Evolutionary conservation across 1,140 invertebrate genomes (phyloP).

Genomic region (Phortica variegata): DNA sequence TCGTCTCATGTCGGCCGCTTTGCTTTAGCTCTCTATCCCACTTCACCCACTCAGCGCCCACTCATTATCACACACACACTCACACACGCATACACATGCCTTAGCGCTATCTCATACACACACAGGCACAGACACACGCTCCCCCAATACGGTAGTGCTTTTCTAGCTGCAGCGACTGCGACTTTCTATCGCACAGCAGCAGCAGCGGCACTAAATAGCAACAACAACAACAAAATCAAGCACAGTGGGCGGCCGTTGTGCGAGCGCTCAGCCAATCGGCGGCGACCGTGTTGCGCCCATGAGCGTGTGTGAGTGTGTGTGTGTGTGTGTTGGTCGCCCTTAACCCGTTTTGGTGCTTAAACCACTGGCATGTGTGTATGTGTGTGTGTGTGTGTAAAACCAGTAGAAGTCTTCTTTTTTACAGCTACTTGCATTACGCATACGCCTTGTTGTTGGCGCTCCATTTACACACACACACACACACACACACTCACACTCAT

Average conservation of each 20-base stretch:
- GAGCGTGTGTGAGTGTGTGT: constrained; percentile 10
- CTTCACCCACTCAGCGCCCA: constrained; percentile 25
- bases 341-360: constrained; percentile 35
- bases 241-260: constrained; percentile 12
- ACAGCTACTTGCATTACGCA: constrained; percentile 39
- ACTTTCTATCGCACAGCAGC: constrained; percentile 28
- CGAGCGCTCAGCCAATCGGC: constrained; percentile 19
- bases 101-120: constrained; percentile 3
- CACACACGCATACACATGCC: not conserved
- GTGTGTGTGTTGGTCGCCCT: constrained; percentile 15
- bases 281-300: no score
- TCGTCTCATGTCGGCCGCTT: no score
- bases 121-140: constrained; percentile 10
- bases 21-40: constrained; percentile 20
- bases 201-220: not conserved
- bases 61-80: constrained; percentile 33
- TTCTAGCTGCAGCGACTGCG: constrained; percentile 36
- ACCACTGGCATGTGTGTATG: constrained; percentile 7
- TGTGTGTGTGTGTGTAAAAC: constrained; percentile 25
- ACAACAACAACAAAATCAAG: no score
- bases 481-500: not conserved
- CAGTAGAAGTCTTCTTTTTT: constrained; percentile 32
- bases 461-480: constrained; percentile 18
- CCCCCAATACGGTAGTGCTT: constrained; percentile 35
- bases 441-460: constrained; percentile 25